Conservation (phyloP, 1,140 invertebrate species). For the Heliconius hewitsoni region DNA sequence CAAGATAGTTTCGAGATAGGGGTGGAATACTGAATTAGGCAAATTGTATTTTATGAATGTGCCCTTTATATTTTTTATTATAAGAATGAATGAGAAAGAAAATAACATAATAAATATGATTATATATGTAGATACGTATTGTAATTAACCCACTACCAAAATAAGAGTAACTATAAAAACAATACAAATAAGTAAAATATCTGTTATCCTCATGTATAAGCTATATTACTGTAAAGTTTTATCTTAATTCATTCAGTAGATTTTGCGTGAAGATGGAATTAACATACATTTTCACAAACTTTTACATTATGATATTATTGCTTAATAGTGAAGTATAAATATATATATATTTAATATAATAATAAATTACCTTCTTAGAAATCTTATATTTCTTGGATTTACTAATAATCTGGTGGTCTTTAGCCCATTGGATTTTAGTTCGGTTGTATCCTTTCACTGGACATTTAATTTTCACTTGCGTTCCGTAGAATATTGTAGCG, state of each 20-base stretch:
- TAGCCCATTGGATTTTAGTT: constrained; percentile 91
- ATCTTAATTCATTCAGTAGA: too few relatives aligned
- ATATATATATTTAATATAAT: background rate
- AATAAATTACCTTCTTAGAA: constrained; percentile 85
- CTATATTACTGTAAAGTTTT: too few relatives aligned
- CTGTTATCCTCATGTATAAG: too few relatives aligned
- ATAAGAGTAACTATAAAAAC: too few relatives aligned
- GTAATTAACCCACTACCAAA: too few relatives aligned
- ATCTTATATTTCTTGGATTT: constrained; percentile 90
- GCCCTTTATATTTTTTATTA: background rate
- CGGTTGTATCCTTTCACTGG: constrained; percentile 91
- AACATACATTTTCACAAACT: too few relatives aligned
- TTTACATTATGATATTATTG: too few relatives aligned
- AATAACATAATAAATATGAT: too few relatives aligned
- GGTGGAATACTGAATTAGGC: constrained; percentile 11
- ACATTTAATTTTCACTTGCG: constrained; percentile 94
- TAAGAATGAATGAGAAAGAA: background rate
- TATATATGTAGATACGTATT: too few relatives aligned
- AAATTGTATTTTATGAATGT: constrained; percentile 1
- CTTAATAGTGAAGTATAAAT: too few relatives aligned
- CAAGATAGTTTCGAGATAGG: constrained; percentile 8
- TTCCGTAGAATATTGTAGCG: constrained; percentile 92
- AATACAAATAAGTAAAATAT: too few relatives aligned
- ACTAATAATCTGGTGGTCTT: constrained; percentile 87
- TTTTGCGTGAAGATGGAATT: too few relatives aligned